These are phyloP conservation scores for Ostrea denselamellosa DNA, from an alignment of 1,140 invertebrate species.

Conservation along the genomic window DNA sequence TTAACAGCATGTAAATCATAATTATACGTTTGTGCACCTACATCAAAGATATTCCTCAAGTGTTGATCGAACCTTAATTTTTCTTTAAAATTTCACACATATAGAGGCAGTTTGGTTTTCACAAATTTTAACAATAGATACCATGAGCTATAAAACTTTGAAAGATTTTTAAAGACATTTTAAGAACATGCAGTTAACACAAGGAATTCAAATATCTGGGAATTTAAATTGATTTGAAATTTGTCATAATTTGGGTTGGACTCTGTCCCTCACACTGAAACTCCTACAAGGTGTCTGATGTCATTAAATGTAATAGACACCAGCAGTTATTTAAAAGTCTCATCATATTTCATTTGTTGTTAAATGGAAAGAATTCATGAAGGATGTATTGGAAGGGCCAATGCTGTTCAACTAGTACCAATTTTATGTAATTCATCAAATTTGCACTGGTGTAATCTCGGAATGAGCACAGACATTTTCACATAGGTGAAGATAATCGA, in stretches of 20 bases:
- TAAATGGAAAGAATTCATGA: background rate
- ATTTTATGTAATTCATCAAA: constrained; percentile 23
- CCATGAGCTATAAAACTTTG: background rate
- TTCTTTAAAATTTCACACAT: background rate
- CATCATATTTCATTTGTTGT: background rate
- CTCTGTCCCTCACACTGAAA: background rate
- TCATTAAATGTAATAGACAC: background rate
- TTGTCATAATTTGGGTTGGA: background rate
- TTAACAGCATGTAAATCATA: too few species aligned
- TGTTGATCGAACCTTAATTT: background rate
- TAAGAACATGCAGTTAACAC: background rate
- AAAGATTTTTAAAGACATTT: background rate
- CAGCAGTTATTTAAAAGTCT: background rate
- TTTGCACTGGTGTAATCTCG: background rate
- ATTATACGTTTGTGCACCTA: too few species aligned
- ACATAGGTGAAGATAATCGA: constrained; percentile 24
- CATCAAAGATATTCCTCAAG: background rate
- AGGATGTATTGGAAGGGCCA: background rate
- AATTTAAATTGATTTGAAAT: background rate
- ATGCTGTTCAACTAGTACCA: background rate
- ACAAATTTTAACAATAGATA: background rate
- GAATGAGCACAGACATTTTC: background rate
- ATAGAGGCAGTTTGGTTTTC: background rate
- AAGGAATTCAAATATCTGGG: background rate
- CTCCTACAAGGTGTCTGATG: background rate